Base-by-base conservation (phyloP, 2,797 vertebrate genomes). In the Fundulus diaphanus region DNA sequence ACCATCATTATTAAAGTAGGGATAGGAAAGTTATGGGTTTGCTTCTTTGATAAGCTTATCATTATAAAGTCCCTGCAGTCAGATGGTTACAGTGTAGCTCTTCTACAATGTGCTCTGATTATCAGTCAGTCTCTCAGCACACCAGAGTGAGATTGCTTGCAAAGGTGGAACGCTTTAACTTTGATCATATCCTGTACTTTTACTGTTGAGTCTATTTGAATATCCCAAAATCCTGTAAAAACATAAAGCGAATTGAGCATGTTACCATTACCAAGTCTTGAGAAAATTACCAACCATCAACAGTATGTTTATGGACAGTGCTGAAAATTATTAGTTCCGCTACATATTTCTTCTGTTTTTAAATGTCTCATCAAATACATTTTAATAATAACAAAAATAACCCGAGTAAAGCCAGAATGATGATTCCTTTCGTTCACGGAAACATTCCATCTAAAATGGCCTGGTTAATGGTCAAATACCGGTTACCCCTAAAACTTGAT, bases 81-180 rank as follows among this genome's bases (percentile, higher is more conserved):
- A 54, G 63, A 27, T 57, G 29, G 15, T 75, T 75, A 68, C 52
- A 72, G 51, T 52, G 15, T 20, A 3, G 20, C 59, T 63, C 59
- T 37, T 52, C 69, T 6, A 56, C 42, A 63, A 24, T 49, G 59
- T 37, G 46, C 33, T 40, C 59, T 35, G 59, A 18, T 35, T 63
- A 63, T 63, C 59, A 63, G 59, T 37, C 7, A 33, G 54, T 46
- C 37, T 9, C 48, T 70, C 12, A 22, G 12, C 24, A 54, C 40
- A 15, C 59, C 35, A 18, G 33, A 63, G 33, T 22, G 59, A 63
- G 33, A 63, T 63, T 63, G 20, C 59, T 37, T 24, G 31, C 59
- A 37, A 37, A 37, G 15, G 18, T 7, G 31, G 8, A 35, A 61
- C 22, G 59, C 59, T 63, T 59, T 61, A 61, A 61, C 31, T 7